Conservation (phyloP, 2,888 invertebrate species). For the Camptogramma bilineatum region DNA sequence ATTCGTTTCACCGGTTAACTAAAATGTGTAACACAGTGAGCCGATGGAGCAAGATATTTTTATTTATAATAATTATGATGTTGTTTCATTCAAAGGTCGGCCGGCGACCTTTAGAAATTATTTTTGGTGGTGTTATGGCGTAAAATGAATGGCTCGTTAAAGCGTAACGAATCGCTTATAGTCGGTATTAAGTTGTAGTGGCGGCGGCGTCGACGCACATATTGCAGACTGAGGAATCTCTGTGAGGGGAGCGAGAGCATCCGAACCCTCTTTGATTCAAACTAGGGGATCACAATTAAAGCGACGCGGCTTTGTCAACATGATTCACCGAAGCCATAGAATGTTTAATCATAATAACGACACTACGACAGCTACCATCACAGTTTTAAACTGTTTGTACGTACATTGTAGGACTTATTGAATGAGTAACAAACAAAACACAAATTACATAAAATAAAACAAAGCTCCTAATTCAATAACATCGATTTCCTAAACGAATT, state of each 20-base stretch:
- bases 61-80: conserved; percentile 49
- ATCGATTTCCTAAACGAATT: conserved; percentile 42
- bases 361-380: conserved; percentile 1
- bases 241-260: conserved; percentile 52
- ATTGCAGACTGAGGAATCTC: conserved; percentile 61
- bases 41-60: conserved; percentile 37
- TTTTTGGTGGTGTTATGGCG: conserved; percentile 69
- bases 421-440: background rate
- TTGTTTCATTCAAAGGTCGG: conserved; percentile 57
- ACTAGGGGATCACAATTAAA: conserved; percentile 70
- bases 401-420: background rate
- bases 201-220: conserved; percentile 71
- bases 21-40: conserved; percentile 47
- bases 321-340: conserved; percentile 44
- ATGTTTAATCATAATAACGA: conserved; percentile 24
- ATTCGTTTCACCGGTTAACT: conserved; percentile 43
- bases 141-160: conserved; percentile 70
- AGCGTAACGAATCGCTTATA: conserved; percentile 78
- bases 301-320: conserved; percentile 69
- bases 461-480: conserved; percentile 33
- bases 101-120: conserved; percentile 67
- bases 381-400: background rate
- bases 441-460: conserved; percentile 12
- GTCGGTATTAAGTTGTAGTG: conserved; percentile 70
- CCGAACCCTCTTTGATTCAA: conserved; percentile 56